Conservation (phyloP, 1,140 invertebrate species). For the Neodiprion fabricii region DNA sequence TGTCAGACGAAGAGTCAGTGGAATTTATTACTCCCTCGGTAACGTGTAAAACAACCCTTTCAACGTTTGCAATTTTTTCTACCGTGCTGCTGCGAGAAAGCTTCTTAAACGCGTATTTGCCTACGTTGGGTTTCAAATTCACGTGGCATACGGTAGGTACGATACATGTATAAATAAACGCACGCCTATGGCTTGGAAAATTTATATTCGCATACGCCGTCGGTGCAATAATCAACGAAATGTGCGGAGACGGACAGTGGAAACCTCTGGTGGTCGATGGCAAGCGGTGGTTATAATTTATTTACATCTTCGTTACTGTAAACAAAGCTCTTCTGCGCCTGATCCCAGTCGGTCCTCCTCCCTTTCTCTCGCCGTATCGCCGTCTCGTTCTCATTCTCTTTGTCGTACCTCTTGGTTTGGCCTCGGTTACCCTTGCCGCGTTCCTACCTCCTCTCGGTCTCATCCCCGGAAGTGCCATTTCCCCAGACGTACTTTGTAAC, state of each 20-base stretch:
- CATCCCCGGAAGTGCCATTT: conserved; percentile 9
- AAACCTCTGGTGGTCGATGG: conserved; percentile 34
- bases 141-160: no score
- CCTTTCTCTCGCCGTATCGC: conserved; percentile 1
- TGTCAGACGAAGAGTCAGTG: no score
- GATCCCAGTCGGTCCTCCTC: conserved; percentile 27
- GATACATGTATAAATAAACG: no score
- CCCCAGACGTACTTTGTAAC: neutral
- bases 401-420: conserved; percentile 11
- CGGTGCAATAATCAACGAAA: conserved; percentile 5
- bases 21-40: no score
- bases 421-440: neutral
- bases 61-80: no score
- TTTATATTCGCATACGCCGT: no score
- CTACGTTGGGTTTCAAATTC: no score
- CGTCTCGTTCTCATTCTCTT: conserved; percentile 3
- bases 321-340: conserved; percentile 42
- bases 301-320: conserved; percentile 58
- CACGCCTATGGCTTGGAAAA: no score
- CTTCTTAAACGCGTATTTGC: no score
- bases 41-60: no score
- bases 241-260: conserved; percentile 28
- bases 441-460: conserved; percentile 1
- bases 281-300: conserved; percentile 51
- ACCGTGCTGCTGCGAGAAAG: no score